Conservation (phyloP, 2,797 vertebrate species). For the Babyrousa celebensis region DNA sequence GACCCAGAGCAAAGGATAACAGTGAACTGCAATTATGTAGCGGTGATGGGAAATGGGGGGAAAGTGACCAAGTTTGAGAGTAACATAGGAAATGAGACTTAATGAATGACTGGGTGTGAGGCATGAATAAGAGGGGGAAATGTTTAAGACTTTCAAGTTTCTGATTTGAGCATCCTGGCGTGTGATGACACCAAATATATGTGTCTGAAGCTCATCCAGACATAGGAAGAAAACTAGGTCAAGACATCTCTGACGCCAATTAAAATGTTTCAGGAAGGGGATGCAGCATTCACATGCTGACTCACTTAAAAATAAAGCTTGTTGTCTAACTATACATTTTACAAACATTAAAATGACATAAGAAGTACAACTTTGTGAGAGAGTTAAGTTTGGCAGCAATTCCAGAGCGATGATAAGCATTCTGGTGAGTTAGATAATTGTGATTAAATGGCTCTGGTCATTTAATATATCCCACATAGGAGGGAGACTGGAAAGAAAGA, state of each 20-base stretch:
- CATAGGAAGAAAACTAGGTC: not conserved
- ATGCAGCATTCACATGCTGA: not conserved
- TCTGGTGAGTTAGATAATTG: not conserved
- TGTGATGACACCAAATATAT: not conserved
- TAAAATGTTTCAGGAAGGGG: slow-evolving; percentile 17
- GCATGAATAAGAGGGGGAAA: slow-evolving; percentile 5
- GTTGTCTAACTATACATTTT: not conserved
- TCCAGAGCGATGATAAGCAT: not conserved
- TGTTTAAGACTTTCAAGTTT: not conserved
- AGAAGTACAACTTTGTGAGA: not conserved
- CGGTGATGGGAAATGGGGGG: not conserved
- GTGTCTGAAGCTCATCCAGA: not conserved
- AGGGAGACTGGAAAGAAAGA: slow-evolving; percentile 35
- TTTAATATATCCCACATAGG: not conserved
- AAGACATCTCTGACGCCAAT: not conserved
- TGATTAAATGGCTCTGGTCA: slow-evolving; percentile 30
- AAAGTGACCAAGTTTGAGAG: slow-evolving; percentile 4
- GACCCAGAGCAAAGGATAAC: not conserved
- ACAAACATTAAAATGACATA: slow-evolving; percentile 27
- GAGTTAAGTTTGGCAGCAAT: slow-evolving; percentile 13
- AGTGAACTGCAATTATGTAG: not conserved
- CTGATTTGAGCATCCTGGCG: not conserved
- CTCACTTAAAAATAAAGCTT: slow-evolving; percentile 48
- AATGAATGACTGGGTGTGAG: not conserved
- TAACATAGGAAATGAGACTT: slow-evolving; percentile 42